phyloP scores from a whole-genome alignment of 2,113 vertebrate species.

The Dunckerocampus dactyliophorus region DNA sequence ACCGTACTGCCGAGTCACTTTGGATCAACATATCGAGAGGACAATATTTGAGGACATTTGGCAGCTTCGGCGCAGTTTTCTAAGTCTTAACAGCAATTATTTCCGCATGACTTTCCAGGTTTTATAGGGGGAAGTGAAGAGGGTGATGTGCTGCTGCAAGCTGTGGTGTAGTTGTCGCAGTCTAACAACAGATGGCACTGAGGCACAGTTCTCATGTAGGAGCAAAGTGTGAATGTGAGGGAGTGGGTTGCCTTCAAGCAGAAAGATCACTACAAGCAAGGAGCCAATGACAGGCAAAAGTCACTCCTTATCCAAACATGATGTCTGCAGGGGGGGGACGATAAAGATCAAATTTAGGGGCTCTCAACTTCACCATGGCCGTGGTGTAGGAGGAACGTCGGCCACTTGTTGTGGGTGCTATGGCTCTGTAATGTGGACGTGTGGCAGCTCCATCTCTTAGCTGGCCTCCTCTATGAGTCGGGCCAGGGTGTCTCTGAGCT shows the following conservation, averaged over 20 bases:
- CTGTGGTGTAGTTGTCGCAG: constrained; percentile 40
- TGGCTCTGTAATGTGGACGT: constrained; percentile 57
- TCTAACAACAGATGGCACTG: constrained; percentile 62
- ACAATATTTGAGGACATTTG: constrained; percentile 53
- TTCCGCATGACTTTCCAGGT: constrained; percentile 60
- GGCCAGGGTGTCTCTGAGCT: constrained; percentile 93
- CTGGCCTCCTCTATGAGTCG: constrained; percentile 95
- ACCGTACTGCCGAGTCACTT: constrained; percentile 60
- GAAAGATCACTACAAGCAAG: neutral
- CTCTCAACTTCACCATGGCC: constrained; percentile 32
- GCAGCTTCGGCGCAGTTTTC: constrained; percentile 68
- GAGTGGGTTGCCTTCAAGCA: constrained; percentile 4
- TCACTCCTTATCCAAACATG: neutral
- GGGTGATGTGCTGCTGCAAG: constrained; percentile 21
- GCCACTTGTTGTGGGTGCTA: constrained; percentile 30
- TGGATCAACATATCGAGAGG: constrained; percentile 62
- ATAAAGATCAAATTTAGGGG: constrained; percentile 41
- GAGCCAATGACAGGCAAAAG: neutral
- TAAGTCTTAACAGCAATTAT: constrained; percentile 63
- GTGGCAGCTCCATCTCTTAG: constrained; percentile 71
- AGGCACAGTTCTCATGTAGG: constrained; percentile 55
- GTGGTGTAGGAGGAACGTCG: constrained; percentile 6
- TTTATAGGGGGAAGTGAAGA: constrained; percentile 24
- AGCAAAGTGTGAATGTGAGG: neutral
- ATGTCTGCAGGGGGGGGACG: constrained; percentile 35